Conservation (phyloP, 2,888 invertebrate species). For the Troglohyphantes excavatus region DNA sequence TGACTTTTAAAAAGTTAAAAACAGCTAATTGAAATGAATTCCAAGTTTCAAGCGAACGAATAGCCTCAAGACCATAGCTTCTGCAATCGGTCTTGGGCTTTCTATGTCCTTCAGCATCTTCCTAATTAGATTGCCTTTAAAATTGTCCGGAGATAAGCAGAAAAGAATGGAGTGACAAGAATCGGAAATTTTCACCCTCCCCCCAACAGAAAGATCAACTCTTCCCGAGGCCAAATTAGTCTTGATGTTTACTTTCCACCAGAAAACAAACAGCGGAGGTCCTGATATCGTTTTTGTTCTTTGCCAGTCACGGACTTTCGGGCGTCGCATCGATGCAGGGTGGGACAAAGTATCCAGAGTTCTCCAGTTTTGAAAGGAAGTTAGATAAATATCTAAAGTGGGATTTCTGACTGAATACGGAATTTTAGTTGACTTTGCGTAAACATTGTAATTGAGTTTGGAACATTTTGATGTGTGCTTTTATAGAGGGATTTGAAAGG, state of each 20-base stretch:
- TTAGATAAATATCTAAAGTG: background rate
- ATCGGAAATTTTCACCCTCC: background rate
- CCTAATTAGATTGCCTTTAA: constrained; percentile 1
- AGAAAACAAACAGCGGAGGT: background rate
- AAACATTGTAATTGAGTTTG: background rate
- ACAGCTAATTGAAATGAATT: too few relatives aligned
- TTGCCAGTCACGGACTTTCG: background rate
- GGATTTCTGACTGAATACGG: background rate
- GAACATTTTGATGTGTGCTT: background rate
- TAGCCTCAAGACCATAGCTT: too few relatives aligned
- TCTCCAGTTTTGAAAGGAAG: background rate
- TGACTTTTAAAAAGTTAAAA: too few relatives aligned
- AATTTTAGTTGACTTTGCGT: background rate
- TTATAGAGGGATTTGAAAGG: background rate
- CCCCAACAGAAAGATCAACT: background rate
- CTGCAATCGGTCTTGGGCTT: too few relatives aligned
- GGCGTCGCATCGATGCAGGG: background rate
- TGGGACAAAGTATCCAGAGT: background rate
- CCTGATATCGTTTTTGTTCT: background rate
- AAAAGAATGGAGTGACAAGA: background rate
- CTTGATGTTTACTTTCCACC: background rate
- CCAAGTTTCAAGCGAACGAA: too few relatives aligned
- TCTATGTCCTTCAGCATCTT: too few relatives aligned
- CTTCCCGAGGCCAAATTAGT: background rate
- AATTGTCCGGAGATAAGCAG: background rate